Evolutionary conservation across 92 coral and sea anemone species (phyloP), one percentile per base, ranked within the genome.

Genomic region (Muricea muricata): DNA sequence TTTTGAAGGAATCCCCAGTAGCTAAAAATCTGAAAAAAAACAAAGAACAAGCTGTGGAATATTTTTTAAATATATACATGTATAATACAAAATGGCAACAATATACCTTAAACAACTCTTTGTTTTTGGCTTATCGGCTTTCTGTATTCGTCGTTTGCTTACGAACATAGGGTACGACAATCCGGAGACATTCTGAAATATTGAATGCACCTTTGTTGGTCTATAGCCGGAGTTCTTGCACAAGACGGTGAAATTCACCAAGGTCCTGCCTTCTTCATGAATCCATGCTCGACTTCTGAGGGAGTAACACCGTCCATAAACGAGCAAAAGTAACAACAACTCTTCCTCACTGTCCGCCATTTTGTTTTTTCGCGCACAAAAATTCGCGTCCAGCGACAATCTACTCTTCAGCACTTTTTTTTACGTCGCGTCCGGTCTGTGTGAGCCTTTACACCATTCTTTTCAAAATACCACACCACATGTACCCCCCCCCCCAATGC

Each of bases 11-110:
- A 46, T 83, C 87, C 65, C 91, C 93, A 40, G 75, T 60, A 3
- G 93, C 88, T 57, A 87, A 61, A 67, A 45, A 83, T 47, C 90
- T 65, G 52, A 87, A 79, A 52, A 89, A 79, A 37, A 89, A 70
- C 34, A 85, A 81, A 48, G 78, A 85, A 65, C 80, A 57, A 66
- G 78, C 86, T 31, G 88, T 84, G 12, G 91, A 45, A 45, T 3
- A 45, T 45, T 45, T 45, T 12, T 45, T 45, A 5, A 8, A 45
- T 9, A 45, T 8, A 45, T 45, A 45, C 14, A 45, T 17, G 50
- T 45, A 17, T 3, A 45, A 17, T 45, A 45, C 50, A 45, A 45
- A 45, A 45, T 45, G 14, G 14, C 14, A 45, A 45, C 50, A 45
- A 45, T 8, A 45, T 45, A 45, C 50, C 4, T 45, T 45, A 45